These are phyloP conservation scores for Phylloscopus trochilus DNA, from an alignment of 2,113 vertebrate genomes.

Conservation along the genomic window DNA sequence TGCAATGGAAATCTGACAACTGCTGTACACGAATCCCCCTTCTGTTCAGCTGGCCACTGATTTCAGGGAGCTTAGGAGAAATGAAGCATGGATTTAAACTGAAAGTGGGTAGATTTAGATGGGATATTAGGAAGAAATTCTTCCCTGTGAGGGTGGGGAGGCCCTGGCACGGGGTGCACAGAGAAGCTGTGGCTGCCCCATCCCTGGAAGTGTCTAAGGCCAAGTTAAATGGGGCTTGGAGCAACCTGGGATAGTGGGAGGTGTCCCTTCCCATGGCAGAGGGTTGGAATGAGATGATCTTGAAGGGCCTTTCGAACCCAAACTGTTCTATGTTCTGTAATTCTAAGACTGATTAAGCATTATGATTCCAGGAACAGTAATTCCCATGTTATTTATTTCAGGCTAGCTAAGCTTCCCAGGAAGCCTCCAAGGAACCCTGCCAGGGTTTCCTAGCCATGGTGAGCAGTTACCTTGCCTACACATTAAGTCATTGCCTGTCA, in stretches of 20 bases:
- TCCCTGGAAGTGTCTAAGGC: neutral
- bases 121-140: neutral
- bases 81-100: neutral
- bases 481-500: neutral
- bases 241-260: neutral
- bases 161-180: accelerated
- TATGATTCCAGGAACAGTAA: neutral
- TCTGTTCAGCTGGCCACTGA: neutral
- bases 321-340: neutral
- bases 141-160: neutral
- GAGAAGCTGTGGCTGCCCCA: neutral
- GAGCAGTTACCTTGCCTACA: neutral
- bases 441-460: neutral
- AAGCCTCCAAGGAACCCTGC: neutral
- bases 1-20: neutral
- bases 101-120: neutral
- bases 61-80: neutral
- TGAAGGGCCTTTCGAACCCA: neutral
- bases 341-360: neutral
- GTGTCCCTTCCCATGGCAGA: neutral
- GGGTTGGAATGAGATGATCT: neutral
- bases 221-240: accelerated
- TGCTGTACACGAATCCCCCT: neutral
- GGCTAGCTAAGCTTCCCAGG: neutral
- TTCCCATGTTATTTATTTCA: neutral